A percentile compares a stretch with the other conserved stretches of the same genome.
phyloP scores from a whole-genome alignment of 1,140 invertebrate genomes.

The Anadara kagoshimensis region DNA sequence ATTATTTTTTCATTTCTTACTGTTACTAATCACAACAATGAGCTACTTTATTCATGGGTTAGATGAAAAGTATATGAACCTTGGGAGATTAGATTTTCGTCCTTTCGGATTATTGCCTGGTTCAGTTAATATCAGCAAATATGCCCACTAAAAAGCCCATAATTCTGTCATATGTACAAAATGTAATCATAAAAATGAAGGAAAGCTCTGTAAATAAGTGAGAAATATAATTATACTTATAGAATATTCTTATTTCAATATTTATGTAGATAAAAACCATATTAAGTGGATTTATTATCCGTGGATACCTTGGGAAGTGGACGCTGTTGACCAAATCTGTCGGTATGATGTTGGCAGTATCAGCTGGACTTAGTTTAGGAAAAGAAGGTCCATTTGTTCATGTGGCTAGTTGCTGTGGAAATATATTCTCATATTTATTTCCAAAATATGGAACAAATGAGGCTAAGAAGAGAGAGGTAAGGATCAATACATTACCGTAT shows the following conservation, averaged over 20 bases:
- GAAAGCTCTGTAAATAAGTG: no score
- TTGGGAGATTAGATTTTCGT: no score
- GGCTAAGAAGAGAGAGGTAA: conserved; percentile 95
- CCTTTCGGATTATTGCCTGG: no score
- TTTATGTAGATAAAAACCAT: conserved; percentile 94
- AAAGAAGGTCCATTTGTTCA: conserved; percentile 99
- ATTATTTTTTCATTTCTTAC: no score
- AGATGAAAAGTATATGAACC: no score
- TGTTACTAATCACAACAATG: no score
- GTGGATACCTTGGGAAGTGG: conserved; percentile 99
- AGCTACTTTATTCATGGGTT: no score
- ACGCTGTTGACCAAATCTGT: conserved; percentile 97
- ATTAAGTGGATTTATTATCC: conserved; percentile 98
- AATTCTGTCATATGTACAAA: no score
- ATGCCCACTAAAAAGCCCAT: no score
- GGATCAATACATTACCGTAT: no score
- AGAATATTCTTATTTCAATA: neutral
- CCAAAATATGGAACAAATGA: conserved; percentile 99
- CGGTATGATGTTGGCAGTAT: conserved; percentile 85
- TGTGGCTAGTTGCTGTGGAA: conserved; percentile 88
- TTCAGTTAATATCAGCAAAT: no score
- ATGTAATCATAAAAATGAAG: no score
- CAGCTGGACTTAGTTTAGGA: conserved; percentile 95
- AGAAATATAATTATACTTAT: neutral
- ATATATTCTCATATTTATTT: conserved; percentile 98